Percentiles rank a stretch among this genome's conserved stretches.
These are phyloP conservation scores for Ceratitis capitata DNA, from an alignment of 1,140 invertebrate species.

Conservation along the genomic window DNA sequence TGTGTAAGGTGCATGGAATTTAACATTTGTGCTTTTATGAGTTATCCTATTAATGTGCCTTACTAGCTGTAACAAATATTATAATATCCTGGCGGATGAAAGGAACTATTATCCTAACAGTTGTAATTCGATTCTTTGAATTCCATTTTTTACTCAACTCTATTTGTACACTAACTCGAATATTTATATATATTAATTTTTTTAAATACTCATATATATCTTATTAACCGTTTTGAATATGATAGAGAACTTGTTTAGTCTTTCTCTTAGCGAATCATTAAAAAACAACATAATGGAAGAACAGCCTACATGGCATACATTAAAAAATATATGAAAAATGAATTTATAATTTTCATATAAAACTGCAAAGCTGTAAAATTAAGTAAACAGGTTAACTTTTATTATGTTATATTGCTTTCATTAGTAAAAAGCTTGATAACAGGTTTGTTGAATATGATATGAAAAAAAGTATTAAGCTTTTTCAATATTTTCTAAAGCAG, in stretches of 20 bases:
- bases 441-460: neutral
- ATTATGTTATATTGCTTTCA: neutral
- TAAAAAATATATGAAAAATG: neutral
- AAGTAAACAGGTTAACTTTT: neutral
- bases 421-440: neutral
- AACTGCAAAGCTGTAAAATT: neutral
- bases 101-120: neutral
- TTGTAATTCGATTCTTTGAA: neutral
- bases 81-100: neutral
- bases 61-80: slow-evolving; percentile 15
- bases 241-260: neutral
- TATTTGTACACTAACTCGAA: slow-evolving; percentile 2
- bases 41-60: slow-evolving; percentile 22
- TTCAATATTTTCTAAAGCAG: neutral
- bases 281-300: neutral
- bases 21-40: neutral
- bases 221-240: neutral
- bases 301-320: neutral
- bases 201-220: neutral
- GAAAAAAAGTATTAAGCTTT: neutral
- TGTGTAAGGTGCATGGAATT: neutral
- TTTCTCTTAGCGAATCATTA: neutral
- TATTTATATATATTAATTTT: neutral
- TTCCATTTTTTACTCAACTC: slow-evolving; percentile 15
- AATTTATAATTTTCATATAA: slow-evolving; percentile 4